phyloP scores from a whole-genome alignment of 2,797 vertebrate species.

The Ctenochaetus hawaiiensis region DNA sequence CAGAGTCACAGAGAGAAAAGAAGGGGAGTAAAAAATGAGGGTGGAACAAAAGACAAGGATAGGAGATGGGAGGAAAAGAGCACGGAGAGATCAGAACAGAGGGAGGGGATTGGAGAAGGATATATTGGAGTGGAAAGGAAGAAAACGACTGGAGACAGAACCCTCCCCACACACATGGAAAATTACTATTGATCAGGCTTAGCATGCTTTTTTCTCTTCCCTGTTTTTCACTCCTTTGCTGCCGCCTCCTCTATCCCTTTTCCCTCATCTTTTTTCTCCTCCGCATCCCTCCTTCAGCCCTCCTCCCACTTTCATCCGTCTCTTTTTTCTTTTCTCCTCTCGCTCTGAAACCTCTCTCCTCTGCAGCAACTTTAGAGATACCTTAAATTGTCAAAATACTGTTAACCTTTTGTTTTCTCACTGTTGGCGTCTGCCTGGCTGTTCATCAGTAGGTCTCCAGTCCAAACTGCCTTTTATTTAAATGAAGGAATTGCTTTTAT shows the following conservation, averaged over 20 bases:
- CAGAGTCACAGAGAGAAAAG: conserved; percentile 19
- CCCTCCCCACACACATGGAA: conserved; percentile 44
- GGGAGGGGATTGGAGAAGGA: conserved; percentile 17
- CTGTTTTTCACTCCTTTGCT: conserved; percentile 25
- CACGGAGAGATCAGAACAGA: conserved; percentile 41
- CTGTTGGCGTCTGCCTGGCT: background rate
- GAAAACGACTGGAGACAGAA: conserved; percentile 36
- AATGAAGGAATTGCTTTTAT: no score
- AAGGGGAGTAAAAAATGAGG: conserved; percentile 44
- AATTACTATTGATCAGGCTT: conserved; percentile 71
- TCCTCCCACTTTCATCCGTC: conserved; percentile 27
- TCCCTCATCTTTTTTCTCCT: conserved; percentile 13
- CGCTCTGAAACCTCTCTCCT: conserved; percentile 28
- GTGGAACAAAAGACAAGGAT: conserved; percentile 44
- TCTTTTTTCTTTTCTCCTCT: conserved; percentile 19
- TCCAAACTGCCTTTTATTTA: background rate
- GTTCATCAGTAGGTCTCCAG: background rate
- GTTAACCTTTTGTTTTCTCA: conserved; percentile 34
- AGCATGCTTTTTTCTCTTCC: conserved; percentile 38
- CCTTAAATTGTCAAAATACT: conserved; percentile 31
- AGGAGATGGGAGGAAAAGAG: conserved; percentile 24
- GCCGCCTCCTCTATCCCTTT: background rate
- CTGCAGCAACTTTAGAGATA: conserved; percentile 29
- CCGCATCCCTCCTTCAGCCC: conserved; percentile 15
- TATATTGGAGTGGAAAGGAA: conserved; percentile 37